Evolutionary conservation across 1,140 invertebrate genomes (phyloP).

Genomic region (Temnothorax nylanderi): DNA sequence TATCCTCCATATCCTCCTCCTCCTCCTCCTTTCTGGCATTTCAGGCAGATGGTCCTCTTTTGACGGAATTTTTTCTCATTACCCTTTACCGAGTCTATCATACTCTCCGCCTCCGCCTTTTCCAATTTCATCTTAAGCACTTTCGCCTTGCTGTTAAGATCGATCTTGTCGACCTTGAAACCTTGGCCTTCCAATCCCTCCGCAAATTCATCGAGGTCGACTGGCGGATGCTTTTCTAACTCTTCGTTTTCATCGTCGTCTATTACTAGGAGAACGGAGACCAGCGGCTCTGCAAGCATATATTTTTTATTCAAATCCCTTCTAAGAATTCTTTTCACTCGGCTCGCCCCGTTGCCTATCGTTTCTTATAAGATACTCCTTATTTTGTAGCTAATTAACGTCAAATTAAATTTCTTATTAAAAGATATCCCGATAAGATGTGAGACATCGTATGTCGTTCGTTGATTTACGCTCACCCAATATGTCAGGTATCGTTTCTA

Average conservation of each 20-base stretch:
- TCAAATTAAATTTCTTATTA: conserved; percentile 14
- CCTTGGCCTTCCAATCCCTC: conserved; percentile 79
- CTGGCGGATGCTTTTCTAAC: conserved; percentile 68
- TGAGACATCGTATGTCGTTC: neutral
- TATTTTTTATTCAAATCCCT: neutral
- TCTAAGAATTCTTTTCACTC: neutral
- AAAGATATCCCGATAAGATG: neutral
- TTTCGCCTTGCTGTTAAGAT: conserved; percentile 72
- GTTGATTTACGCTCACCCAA: conserved; percentile 56
- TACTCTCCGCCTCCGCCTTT: conserved; percentile 55
- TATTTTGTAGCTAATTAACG: neutral
- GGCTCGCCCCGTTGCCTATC: neutral
- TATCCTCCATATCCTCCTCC: neutral
- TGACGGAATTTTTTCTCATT: conserved; percentile 75
- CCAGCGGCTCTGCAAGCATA: conserved; percentile 76
- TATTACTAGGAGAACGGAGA: conserved; percentile 78
- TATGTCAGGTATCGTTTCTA: conserved; percentile 59
- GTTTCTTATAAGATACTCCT: neutral
- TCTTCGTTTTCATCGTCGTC: conserved; percentile 77
- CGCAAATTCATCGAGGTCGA: conserved; percentile 79
- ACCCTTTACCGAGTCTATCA: conserved; percentile 30
- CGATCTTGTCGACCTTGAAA: conserved; percentile 79
- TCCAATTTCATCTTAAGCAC: conserved; percentile 78
- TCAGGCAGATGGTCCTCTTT: conserved; percentile 75
- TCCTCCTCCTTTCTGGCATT: conserved; percentile 64